Percentiles rank a stretch among this genome's conserved stretches.
Evolutionary conservation across 2,888 invertebrate species (phyloP).

Genomic region (Athripsodes cinereus): DNA sequence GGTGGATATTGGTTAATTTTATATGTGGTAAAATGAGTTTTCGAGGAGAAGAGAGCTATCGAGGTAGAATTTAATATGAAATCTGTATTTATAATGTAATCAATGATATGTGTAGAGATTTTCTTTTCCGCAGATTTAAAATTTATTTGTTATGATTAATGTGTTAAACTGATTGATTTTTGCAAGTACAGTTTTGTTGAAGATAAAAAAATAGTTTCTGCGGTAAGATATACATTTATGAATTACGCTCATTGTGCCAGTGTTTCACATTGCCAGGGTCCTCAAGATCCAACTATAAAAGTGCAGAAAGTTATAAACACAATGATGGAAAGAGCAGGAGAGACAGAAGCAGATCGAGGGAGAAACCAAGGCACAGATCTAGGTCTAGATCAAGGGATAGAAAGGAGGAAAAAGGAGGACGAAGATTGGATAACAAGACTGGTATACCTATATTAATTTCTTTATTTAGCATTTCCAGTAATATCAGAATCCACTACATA

Average conservation of each 20-base stretch:
- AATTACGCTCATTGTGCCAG: slow-evolving; percentile 57
- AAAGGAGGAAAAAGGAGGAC: slow-evolving; percentile 32
- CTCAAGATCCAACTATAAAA: slow-evolving; percentile 44
- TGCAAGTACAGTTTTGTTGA: too few species aligned
- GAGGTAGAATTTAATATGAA: neutral
- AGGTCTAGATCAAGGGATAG: slow-evolving; percentile 32
- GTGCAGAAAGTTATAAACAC: slow-evolving; percentile 34
- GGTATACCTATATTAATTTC: too few species aligned
- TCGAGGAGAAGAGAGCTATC: neutral
- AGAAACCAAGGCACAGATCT: slow-evolving; percentile 31
- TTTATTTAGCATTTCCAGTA: too few species aligned
- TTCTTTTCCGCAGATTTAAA: too few species aligned
- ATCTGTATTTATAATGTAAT: neutral
- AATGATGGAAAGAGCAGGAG: slow-evolving; percentile 29
- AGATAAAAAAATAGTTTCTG: too few species aligned
- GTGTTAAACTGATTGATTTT: neutral
- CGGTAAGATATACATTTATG: neutral
- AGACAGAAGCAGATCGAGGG: slow-evolving; percentile 24
- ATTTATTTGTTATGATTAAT: neutral
- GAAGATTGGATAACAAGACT: slow-evolving; percentile 13
- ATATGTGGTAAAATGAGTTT: neutral
- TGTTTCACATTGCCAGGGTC: slow-evolving; percentile 72
- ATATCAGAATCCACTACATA: too few species aligned
- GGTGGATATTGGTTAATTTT: too few species aligned
- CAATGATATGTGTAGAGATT: neutral